Evolutionary conservation across 2,888 invertebrate genomes (phyloP).

Genomic region (Formica aserva): DNA sequence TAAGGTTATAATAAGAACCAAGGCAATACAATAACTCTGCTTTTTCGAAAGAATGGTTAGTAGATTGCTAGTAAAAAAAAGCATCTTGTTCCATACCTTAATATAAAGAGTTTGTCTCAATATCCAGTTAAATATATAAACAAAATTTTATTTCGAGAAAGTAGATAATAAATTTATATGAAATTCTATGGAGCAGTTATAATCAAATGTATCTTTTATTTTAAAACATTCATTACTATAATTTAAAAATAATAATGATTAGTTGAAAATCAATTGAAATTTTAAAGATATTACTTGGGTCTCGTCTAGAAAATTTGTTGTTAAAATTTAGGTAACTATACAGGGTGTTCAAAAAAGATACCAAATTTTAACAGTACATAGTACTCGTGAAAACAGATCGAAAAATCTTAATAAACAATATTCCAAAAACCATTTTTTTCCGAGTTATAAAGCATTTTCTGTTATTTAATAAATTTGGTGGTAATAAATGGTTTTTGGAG

Average conservation of each 20-base stretch:
- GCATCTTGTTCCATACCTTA: background rate
- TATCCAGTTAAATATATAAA: background rate
- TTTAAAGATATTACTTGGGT: slow-evolving; percentile 13
- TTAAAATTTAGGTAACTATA: background rate
- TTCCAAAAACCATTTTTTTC: too few relatives aligned
- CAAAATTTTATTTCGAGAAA: slow-evolving; percentile 2
- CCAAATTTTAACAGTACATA: too few relatives aligned
- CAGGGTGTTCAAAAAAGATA: too few relatives aligned
- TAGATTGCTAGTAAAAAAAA: background rate
- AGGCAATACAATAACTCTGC: background rate
- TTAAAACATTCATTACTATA: background rate
- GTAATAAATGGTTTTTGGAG: too few relatives aligned
- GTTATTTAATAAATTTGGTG: too few relatives aligned
- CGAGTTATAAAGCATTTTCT: too few relatives aligned
- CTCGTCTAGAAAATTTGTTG: background rate
- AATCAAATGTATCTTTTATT: background rate
- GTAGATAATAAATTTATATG: background rate
- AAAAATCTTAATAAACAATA: too few relatives aligned
- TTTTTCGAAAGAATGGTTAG: background rate
- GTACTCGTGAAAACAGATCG: too few relatives aligned
- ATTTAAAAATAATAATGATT: background rate
- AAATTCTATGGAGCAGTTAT: background rate
- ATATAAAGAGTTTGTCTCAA: background rate
- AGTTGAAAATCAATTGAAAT: background rate
- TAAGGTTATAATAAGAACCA: background rate